Conservation (phyloP, 2,888 invertebrate species). For the Leucophenga montana region DNA sequence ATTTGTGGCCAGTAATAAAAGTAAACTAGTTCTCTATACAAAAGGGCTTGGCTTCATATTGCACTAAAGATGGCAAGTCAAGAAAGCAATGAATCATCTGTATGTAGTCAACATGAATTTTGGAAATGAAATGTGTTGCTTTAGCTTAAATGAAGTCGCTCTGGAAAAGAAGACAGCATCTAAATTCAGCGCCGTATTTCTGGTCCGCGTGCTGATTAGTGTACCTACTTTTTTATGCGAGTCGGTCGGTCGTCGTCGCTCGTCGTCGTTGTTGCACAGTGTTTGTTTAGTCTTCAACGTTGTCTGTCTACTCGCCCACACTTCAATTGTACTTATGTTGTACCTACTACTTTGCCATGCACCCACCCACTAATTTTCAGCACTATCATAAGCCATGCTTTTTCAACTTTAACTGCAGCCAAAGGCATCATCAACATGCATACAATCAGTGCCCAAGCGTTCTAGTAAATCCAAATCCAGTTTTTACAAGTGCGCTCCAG, state of each 20-base stretch:
- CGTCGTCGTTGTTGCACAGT: no score
- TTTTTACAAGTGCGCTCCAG: conserved; percentile 18
- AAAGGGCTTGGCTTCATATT: neutral
- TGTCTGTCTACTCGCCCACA: no score
- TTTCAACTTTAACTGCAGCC: neutral
- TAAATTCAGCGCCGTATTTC: no score
- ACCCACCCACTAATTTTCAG: neutral
- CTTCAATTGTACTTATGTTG: no score
- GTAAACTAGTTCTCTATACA: conserved; percentile 19
- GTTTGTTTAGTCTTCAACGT: neutral
- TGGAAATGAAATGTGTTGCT: neutral
- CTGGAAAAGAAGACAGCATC: neutral
- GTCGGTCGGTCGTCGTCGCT: no score
- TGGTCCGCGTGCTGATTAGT: no score
- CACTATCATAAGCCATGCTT: no score
- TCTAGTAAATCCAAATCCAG: conserved; percentile 14
- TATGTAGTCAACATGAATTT: no score
- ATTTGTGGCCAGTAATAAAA: conserved; percentile 26
- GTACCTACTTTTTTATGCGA: no score
- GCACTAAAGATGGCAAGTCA: neutral
- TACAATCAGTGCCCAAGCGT: neutral
- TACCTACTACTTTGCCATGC: no score
- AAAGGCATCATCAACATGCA: neutral
- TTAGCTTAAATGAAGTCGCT: conserved; percentile 2
- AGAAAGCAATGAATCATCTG: conserved; percentile 10